Percentiles rank a stretch among this genome's conserved stretches.
Conservation (phyloP, 2,113 vertebrate species). For the Parotia lawesii region DNA sequence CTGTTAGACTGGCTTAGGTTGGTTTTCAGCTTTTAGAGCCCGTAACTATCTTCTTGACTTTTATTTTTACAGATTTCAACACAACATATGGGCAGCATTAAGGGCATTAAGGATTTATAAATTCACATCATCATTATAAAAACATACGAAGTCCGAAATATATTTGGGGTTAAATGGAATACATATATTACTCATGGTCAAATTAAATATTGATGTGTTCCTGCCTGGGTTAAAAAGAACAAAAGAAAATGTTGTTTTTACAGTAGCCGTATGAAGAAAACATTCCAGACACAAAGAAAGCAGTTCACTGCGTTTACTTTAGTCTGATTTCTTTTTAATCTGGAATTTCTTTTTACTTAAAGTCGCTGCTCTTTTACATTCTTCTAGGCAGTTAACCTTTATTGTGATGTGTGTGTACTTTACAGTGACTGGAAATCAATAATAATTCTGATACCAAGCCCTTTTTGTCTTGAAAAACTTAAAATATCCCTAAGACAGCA, state of each 20-base stretch:
- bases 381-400: slow-evolving; percentile 33
- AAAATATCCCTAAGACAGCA: slow-evolving; percentile 7
- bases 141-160: background rate
- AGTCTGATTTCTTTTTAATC: background rate
- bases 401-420: slow-evolving; percentile 3
- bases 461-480: slow-evolving; percentile 25
- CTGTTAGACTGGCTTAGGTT: slow-evolving; percentile 44
- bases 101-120: slow-evolving; percentile 51
- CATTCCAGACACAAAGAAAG: background rate
- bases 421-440: slow-evolving; percentile 51
- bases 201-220: slow-evolving; percentile 4
- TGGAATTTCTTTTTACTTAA: background rate
- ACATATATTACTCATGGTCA: background rate
- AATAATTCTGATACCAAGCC: slow-evolving; percentile 31
- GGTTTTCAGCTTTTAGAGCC: slow-evolving; percentile 40
- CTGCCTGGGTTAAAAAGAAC: background rate
- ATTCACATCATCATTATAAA: slow-evolving; percentile 16
- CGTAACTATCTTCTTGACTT: slow-evolving; percentile 39
- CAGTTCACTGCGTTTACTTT: background rate
- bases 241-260: background rate
- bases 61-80: slow-evolving; percentile 62
- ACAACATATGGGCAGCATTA: slow-evolving; percentile 55
- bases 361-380: background rate
- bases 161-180: background rate
- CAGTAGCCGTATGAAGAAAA: background rate